Base-by-base conservation (phyloP, 2,888 invertebrate genomes). In the Galerucella calmariensis region DNA sequence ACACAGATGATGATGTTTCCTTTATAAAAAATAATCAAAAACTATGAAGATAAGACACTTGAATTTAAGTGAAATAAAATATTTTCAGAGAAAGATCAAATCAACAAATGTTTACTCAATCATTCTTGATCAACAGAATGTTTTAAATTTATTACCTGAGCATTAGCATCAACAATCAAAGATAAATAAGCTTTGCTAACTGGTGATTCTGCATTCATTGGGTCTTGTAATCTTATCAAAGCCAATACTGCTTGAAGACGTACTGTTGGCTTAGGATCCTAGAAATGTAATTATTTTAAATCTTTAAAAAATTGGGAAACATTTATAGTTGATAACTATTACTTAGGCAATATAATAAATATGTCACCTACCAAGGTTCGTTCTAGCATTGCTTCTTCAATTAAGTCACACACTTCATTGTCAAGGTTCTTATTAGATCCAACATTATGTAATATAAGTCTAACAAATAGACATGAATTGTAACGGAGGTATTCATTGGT, bases 241-340 rank as follows among this genome's bases (percentile, higher is more conserved):
- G 95, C 95, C 51, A 92, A 87, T 0, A 95, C 92, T 0, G 96
- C 96, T 81, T 95, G 93, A 24, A 93, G 92, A 41, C 97, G 90
- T 3, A 97, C 94, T 67, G 91, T 90, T 0, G 94, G 90, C 58
- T 93, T 91, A 6, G 92, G 90, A 83, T 97, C 97, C 88, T 94
- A 89, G 1, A 88, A 82, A 35, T 12, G 3, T 41, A 58, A 12
- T n/a, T 11, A 46, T 61, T 12, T 27, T 20, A 56, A 59, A 69
- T 61, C 2, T 61, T 14, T 0, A 61, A n/a, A 27, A 24, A 27
- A 24, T 16, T 56, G 8, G 8, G 8, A 9, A 56, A 56, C 2
- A 20, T 20, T 16, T 20, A 56, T 9, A 20, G 4, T 51, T n/a
- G n/a, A 56, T 56, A 20, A 56, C 12, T 48, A 48, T 48, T 48